Base-by-base conservation (phyloP, 2,888 invertebrate species). In the Eupithecia tripunctaria region DNA sequence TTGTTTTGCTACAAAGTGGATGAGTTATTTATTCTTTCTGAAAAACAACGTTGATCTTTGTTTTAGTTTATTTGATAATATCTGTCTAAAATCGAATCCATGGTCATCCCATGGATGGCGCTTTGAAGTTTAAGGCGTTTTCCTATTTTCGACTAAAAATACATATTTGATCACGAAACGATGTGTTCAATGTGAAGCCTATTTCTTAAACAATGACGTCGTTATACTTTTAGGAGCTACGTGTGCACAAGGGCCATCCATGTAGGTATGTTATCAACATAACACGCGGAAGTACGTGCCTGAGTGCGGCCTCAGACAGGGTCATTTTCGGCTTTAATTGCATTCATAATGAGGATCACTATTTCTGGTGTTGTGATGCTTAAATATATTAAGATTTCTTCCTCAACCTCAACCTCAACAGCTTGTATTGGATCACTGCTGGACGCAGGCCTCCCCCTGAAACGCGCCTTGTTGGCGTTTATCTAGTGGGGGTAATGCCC, bases 201-300 rank as follows among this genome's bases (percentile, higher is more conserved):
- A 18, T 29, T 18, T 29, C 60, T 7, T 29, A 60, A 60, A 60
- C 60, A 60, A 60, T 60, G 7, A 60, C 21, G 18, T 29, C 18
- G 29, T 60, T 60, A 29, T 29, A 60, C 27, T 15, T 8, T 18
- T 29, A 7, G 18, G 60, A 29, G 29, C 18, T 60, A 29, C 25
- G 56, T 47, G 8, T 56, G 27, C 21, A 60, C 29, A 29, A 60
- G 60, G 60, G 29, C 38, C 36, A 64, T 64, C 21, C 21, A 38
- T 7, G 12, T 21, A 21, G 25, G 63, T 2, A 36, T 18, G 38
- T n/a, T 56, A 56, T 56, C 56, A 56, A 56, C 12, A 25, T 21
- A 56, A 25, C 56, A 36, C 36, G 81, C 89, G 89, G 89, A 89
- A 89, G 73, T 71, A 71, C 79, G 78, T 81, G 75, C 72, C 59